Conservation (phyloP, 2,888 invertebrate genomes). For the Ochlodes sylvanus region DNA sequence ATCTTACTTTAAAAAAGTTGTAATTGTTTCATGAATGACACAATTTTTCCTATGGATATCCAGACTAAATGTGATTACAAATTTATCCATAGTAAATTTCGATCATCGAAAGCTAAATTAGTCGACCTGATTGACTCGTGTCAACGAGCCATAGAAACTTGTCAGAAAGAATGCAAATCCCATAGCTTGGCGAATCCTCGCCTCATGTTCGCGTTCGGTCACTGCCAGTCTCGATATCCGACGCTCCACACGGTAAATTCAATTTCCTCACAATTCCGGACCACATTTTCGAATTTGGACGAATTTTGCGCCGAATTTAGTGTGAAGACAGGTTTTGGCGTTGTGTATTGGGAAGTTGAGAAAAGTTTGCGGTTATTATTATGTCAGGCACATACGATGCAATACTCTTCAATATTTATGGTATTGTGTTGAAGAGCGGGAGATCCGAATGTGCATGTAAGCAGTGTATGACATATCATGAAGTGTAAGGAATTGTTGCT, state of each 20-base stretch:
- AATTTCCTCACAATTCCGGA: slow-evolving; percentile 38
- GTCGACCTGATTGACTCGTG: background rate
- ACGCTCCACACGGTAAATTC: slow-evolving; percentile 77
- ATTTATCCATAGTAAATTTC: too few species aligned
- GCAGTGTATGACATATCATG: background rate
- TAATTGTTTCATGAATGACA: too few species aligned
- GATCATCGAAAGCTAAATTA: background rate
- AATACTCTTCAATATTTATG: background rate
- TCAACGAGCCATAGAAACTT: background rate
- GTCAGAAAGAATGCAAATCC: slow-evolving; percentile 12
- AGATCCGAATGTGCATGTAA: background rate
- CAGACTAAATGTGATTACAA: too few species aligned
- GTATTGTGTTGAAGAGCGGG: background rate
- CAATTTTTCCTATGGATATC: too few species aligned
- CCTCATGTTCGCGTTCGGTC: slow-evolving; percentile 88
- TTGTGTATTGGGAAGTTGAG: slow-evolving; percentile 27
- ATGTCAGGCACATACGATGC: slow-evolving; percentile 21
- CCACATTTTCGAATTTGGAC: slow-evolving; percentile 35
- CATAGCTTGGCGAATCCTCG: slow-evolving; percentile 17
- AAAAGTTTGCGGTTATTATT: slow-evolving; percentile 34
- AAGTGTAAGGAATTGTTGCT: background rate
- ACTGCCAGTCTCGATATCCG: slow-evolving; percentile 75
- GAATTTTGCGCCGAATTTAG: slow-evolving; percentile 29
- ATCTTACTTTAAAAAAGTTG: too few species aligned
- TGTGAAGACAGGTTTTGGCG: slow-evolving; percentile 32